phyloP scores from a whole-genome alignment of 2,888 invertebrate genomes.

The Drosophila falleni region DNA sequence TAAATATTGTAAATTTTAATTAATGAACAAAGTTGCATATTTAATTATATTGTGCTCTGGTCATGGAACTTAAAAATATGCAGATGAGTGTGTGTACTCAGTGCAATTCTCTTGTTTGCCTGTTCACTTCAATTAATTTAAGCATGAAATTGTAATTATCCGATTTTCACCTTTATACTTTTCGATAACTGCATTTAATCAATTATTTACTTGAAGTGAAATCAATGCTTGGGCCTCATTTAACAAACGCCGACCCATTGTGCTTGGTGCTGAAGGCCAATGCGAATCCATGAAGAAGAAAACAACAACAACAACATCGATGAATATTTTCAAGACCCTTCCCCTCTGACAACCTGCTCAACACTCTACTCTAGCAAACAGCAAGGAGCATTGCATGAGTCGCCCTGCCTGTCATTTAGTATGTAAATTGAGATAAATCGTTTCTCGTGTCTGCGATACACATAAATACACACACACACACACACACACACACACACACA shows the following conservation, averaged over 20 bases:
- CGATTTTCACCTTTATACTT: slow-evolving; percentile 46
- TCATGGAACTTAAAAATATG: neutral
- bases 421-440: slow-evolving; percentile 81
- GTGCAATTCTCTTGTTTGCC: slow-evolving; percentile 13
- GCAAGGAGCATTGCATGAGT: slow-evolving; percentile 67
- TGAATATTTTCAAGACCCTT: slow-evolving; percentile 30
- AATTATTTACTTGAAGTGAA: slow-evolving; percentile 72
- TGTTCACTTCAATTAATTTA: slow-evolving; percentile 37
- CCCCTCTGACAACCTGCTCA: neutral
- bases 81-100: slow-evolving; percentile 11
- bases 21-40: slow-evolving; percentile 13
- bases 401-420: slow-evolving; percentile 78
- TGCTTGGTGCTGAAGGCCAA: slow-evolving; percentile 29
- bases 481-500: slow-evolving; percentile 23
- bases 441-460: slow-evolving; percentile 72
- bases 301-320: slow-evolving; percentile 20
- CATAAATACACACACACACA: slow-evolving; percentile 34
- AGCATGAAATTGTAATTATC: slow-evolving; percentile 55
- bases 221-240: slow-evolving; percentile 67
- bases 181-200: slow-evolving; percentile 57
- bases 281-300: slow-evolving; percentile 23
- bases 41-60: slow-evolving; percentile 19
- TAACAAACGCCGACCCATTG: slow-evolving; percentile 55
- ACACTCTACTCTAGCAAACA: slow-evolving; percentile 26
- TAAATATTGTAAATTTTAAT: slow-evolving; percentile 5